phyloP scores from a whole-genome alignment of 2,113 vertebrate species.

The Channa argus region DNA sequence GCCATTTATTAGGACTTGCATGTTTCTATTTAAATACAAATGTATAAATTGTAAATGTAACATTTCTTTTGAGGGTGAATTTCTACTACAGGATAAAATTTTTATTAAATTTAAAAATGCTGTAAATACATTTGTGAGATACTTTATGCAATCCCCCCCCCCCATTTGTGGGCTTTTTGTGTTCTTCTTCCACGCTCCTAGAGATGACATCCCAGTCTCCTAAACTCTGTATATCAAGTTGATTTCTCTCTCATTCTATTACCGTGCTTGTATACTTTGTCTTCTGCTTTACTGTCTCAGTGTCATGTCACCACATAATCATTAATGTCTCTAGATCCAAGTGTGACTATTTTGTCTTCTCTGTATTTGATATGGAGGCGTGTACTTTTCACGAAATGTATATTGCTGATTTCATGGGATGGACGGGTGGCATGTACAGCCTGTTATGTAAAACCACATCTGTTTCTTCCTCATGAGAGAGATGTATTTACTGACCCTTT shows the following conservation, averaged over 20 bases:
- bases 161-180: slow-evolving; percentile 56
- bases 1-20: slow-evolving; percentile 81
- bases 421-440: slow-evolving; percentile 65
- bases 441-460: slow-evolving; percentile 58
- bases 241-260: slow-evolving; percentile 61
- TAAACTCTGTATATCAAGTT: slow-evolving; percentile 74
- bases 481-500: slow-evolving; percentile 76
- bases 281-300: slow-evolving; percentile 63
- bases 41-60: slow-evolving; percentile 87
- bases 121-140: slow-evolving; percentile 86
- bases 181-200: slow-evolving; percentile 58
- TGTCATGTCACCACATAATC: slow-evolving; percentile 70
- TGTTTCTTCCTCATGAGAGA: slow-evolving; percentile 62
- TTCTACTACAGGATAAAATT: slow-evolving; percentile 85
- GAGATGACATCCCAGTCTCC: slow-evolving; percentile 63
- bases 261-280: slow-evolving; percentile 63
- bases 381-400: slow-evolving; percentile 73
- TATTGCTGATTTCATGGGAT: slow-evolving; percentile 66
- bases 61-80: slow-evolving; percentile 84
- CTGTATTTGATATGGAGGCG: slow-evolving; percentile 77
- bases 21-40: slow-evolving; percentile 87
- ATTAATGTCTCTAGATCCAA: slow-evolving; percentile 72
- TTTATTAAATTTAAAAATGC: slow-evolving; percentile 83
- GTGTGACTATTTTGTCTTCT: slow-evolving; percentile 74
- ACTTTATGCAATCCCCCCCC: slow-evolving; percentile 76